These are phyloP conservation scores for Zapus hudsonius DNA, from an alignment of 2,113 vertebrate genomes.

Conservation along the genomic window DNA sequence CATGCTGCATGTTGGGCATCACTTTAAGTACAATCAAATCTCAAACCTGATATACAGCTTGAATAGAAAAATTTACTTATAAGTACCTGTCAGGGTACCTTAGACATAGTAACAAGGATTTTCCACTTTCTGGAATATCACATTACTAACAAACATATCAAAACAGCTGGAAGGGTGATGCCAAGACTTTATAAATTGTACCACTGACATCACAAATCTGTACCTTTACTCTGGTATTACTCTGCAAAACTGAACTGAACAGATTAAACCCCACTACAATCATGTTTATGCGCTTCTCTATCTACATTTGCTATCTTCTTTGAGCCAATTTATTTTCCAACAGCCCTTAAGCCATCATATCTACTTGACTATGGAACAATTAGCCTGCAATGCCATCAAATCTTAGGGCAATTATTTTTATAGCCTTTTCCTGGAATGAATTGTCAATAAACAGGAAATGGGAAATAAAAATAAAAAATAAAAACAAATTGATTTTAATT, in stretches of 20 bases:
- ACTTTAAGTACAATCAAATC: not conserved
- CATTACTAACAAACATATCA: constrained; percentile 9
- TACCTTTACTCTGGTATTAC: constrained; percentile 23
- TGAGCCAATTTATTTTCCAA: constrained; percentile 7
- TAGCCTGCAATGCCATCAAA: not conserved
- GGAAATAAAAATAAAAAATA: constrained; percentile 2
- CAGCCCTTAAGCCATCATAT: not conserved
- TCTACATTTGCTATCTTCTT: not conserved
- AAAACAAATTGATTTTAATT: constrained; percentile 30
- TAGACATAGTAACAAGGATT: not conserved
- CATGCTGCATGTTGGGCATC: too few species aligned
- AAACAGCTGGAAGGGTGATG: constrained; percentile 11
- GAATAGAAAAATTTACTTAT: not conserved
- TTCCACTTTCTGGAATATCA: constrained; percentile 43
- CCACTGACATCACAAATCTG: constrained; percentile 32
- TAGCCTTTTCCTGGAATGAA: not conserved
- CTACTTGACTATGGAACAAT: not conserved
- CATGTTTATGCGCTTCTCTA: constrained; percentile 30
- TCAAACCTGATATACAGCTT: not conserved
- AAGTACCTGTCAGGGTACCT: not conserved
- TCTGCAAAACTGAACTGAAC: constrained; percentile 53
- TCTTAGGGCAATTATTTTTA: not conserved
- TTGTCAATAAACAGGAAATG: constrained; percentile 68
- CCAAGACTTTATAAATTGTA: constrained; percentile 6
- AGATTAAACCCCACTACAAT: constrained; percentile 51